These are phyloP conservation scores for Charanyca ferruginea DNA, from an alignment of 2,888 invertebrate genomes.

Conservation along the genomic window DNA sequence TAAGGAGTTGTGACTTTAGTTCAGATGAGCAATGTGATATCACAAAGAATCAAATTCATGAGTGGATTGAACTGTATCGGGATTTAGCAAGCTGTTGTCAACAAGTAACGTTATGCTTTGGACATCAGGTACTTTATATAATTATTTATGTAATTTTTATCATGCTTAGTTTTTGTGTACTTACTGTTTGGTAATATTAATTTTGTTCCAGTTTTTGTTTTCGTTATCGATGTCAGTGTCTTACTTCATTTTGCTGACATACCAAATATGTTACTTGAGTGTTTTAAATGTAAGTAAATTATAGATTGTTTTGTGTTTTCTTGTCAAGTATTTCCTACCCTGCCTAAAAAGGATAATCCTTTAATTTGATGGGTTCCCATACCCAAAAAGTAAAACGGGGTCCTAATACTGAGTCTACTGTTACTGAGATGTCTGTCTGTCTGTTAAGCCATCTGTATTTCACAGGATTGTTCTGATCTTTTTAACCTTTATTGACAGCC, in stretches of 20 bases:
- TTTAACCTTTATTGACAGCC: too few relatives aligned
- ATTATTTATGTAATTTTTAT: too few relatives aligned
- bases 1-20: background rate
- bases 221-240: background rate
- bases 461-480: too few relatives aligned
- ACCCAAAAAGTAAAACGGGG: background rate
- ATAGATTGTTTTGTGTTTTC: background rate
- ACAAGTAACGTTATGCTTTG: conserved; percentile 12
- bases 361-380: background rate
- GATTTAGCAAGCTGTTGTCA: conserved; percentile 8
- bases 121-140: conserved; percentile 19
- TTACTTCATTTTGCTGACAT: background rate
- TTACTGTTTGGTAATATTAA: background rate
- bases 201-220: background rate
- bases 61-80: conserved; percentile 22
- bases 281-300: background rate
- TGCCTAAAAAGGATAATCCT: background rate
- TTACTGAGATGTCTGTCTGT: too few relatives aligned
- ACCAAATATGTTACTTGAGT: background rate
- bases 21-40: background rate
- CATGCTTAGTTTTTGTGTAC: too few relatives aligned
- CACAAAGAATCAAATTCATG: conserved; percentile 5
- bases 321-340: background rate
- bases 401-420: too few relatives aligned
- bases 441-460: too few relatives aligned